A percentile compares a stretch with the other conserved stretches of the same genome.
Conservation (phyloP, 2,888 invertebrate genomes). For the Leucoptera coffeella region DNA sequence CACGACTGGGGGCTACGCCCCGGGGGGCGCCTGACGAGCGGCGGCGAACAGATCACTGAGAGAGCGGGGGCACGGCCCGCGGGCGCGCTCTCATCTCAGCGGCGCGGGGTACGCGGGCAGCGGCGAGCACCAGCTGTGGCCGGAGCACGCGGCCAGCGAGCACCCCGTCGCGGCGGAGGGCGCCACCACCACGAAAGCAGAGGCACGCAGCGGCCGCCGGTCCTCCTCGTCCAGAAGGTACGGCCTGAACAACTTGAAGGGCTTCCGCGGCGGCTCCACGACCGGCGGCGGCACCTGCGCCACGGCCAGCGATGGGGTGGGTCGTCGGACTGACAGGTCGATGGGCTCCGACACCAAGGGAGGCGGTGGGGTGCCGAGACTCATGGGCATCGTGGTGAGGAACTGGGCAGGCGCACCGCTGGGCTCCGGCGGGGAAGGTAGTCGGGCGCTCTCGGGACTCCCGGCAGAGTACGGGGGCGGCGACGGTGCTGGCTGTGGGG, state of each 20-base stretch:
- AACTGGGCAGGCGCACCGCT: conserved; percentile 19
- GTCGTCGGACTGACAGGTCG: conserved; percentile 11
- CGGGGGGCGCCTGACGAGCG: conserved; percentile 44
- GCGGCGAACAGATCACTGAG: conserved; percentile 50
- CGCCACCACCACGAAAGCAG: conserved; percentile 42
- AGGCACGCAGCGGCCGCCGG: conserved; percentile 30
- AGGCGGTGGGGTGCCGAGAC: conserved; percentile 12
- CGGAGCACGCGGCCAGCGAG: conserved; percentile 23
- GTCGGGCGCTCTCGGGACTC: conserved; percentile 35
- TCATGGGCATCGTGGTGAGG: conserved; percentile 14
- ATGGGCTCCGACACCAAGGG: conserved; percentile 19
- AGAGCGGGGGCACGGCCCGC: conserved; percentile 28
- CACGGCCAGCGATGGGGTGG: conserved; percentile 19
- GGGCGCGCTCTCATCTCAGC: conserved; percentile 36
- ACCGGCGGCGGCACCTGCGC: conserved; percentile 15
- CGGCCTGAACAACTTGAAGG: conserved; percentile 72
- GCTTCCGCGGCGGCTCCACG: conserved; percentile 43
- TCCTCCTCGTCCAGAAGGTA: conserved; percentile 64
- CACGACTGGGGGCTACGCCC: conserved; percentile 43
- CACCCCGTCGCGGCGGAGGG: conserved; percentile 25
- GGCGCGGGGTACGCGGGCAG: conserved; percentile 52
- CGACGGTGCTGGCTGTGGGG: conserved; percentile 41
- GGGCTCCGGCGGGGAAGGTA: conserved; percentile 26
- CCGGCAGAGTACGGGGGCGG: conserved; percentile 38
- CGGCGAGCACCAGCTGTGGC: conserved; percentile 62